Evolutionary conservation across 1,140 invertebrate genomes (phyloP), one percentile per base, ranked within the genome.

Genomic region (Holotrichia oblita): DNA sequence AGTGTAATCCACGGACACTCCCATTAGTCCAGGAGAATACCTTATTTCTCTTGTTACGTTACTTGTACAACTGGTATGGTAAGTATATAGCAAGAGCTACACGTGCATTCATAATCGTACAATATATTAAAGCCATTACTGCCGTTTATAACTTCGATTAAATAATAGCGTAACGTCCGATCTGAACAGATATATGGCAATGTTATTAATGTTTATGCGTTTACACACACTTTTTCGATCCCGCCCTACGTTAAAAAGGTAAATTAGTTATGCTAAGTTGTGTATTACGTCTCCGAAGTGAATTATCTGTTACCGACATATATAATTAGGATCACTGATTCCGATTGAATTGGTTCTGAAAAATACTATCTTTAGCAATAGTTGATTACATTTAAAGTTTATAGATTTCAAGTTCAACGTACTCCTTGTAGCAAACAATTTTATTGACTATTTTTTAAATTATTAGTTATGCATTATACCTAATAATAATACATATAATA

Each of bases 1-100:
- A 55, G 61, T 69, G 61, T 69, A 69, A 24, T 69, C 61, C 61
- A 34, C 22, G 61, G 20, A 27, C 61, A 69, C 61, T 69, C 61
- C 61, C 61, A 69, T 69, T 22, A 22, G 17, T 55, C 48, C 17
- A 55, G 17, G 14, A 55, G 48, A 55, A 55, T 55, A 55, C 17
- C 14, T 55, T n/a, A 55, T 14, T n/a, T 17, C 48, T 55, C 48
- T 55, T 14, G 17, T n/a, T 69, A 9, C 22, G 20, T 69, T 24
- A 69, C 61, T 12, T 69, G 22, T 24, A 69, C 6, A 34, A 8
- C 8, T n/a, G 9, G 61, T 55, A 55, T n/a, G 9, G n/a, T n/a
- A n/a, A n/a, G n/a, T n/a, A 55, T 55, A 4, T 55, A 69, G 6
- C 24, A 69, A 22, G 10, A n/a, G 20, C 10, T 27, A 20, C 61